These are phyloP conservation scores for Corythaeola cristata DNA, from an alignment of 2,113 vertebrate genomes.

Conservation along the genomic window DNA sequence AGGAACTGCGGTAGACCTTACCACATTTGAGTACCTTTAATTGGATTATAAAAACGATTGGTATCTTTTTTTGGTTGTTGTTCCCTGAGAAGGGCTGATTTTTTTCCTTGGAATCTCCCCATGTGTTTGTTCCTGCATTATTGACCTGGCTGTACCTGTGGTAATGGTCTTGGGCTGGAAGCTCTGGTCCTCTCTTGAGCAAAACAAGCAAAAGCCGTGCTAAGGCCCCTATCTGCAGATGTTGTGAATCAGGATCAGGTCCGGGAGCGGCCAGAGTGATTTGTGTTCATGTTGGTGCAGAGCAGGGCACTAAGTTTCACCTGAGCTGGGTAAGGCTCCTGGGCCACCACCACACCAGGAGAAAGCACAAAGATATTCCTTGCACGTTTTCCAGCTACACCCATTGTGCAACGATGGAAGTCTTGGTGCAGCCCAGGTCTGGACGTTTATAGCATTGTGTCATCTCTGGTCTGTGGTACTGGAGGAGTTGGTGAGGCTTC, in stretches of 20 bases:
- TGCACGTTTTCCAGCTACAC: accelerated
- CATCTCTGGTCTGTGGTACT: background rate
- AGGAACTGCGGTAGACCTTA: background rate
- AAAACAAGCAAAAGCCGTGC: background rate
- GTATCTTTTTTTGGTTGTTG: background rate
- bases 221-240: background rate
- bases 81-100: background rate
- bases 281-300: background rate
- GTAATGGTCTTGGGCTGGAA: background rate
- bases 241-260: background rate
- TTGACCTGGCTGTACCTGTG: background rate
- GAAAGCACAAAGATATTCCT: background rate
- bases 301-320: background rate
- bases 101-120: background rate
- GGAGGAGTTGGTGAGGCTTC: background rate
- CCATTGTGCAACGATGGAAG: background rate
- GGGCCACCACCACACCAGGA: background rate
- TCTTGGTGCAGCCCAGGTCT: background rate
- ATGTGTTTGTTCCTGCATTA: background rate
- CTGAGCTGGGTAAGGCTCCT: background rate
- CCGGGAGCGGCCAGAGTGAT: accelerated
- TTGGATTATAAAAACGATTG: background rate
- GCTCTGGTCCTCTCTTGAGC: background rate
- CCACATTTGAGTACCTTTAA: background rate
- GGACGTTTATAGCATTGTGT: background rate